phyloP scores from a whole-genome alignment of 2,888 invertebrate genomes.

The Ephialtes manifestator region DNA sequence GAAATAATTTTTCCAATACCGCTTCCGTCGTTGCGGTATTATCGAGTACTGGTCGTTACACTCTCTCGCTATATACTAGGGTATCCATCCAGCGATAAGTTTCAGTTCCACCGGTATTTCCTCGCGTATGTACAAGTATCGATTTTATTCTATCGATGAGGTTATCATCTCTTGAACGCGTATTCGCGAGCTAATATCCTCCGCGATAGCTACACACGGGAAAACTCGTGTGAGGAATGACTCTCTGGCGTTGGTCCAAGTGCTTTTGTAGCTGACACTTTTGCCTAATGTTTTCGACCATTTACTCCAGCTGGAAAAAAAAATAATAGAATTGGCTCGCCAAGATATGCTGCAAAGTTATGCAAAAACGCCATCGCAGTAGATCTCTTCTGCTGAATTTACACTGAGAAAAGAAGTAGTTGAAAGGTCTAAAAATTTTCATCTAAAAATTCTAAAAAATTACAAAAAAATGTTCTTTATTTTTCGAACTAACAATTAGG shows the following conservation, averaged over 20 bases:
- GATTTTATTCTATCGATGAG: conserved; percentile 50
- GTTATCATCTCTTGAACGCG: conserved; percentile 42
- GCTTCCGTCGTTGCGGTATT: too few relatives aligned
- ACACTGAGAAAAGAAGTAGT: not conserved
- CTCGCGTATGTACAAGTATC: conserved; percentile 38
- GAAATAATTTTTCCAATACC: conserved; percentile 1
- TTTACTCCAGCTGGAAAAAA: conserved; percentile 4
- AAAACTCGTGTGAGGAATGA: conserved; percentile 52
- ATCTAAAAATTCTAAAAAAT: too few relatives aligned
- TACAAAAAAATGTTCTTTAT: too few relatives aligned
- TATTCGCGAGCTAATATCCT: conserved; percentile 32
- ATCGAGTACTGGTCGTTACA: conserved; percentile 29
- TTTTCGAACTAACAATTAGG: too few relatives aligned
- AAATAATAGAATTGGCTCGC: not conserved
- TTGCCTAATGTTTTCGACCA: conserved; percentile 18
- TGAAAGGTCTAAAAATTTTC: too few relatives aligned
- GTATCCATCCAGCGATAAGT: conserved; percentile 13
- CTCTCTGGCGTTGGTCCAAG: conserved; percentile 53
- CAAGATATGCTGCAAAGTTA: not conserved
- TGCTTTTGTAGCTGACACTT: conserved; percentile 34
- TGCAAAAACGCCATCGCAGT: not conserved
- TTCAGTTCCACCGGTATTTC: conserved; percentile 19
- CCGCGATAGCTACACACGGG: not conserved
- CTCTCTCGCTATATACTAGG: not conserved
- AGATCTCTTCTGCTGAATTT: not conserved